Evolutionary conservation across 2,888 invertebrate species (phyloP).

Genomic region (Allolobophora icterica): DNA sequence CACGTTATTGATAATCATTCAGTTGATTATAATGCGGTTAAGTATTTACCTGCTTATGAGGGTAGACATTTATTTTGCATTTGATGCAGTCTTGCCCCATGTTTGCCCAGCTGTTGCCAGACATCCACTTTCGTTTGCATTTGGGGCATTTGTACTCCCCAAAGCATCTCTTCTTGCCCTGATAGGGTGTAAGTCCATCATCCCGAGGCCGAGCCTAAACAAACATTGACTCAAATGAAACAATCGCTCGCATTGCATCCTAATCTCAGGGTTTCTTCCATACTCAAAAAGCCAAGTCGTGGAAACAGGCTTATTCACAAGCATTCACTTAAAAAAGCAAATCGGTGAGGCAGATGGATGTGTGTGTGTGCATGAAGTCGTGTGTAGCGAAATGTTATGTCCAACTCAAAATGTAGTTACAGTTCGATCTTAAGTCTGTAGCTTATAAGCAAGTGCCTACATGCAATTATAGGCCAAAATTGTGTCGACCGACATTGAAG

Average conservation of each 20-base stretch:
- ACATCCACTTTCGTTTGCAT: constrained; percentile 91
- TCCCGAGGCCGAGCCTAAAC: constrained; percentile 23
- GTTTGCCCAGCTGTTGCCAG: constrained; percentile 89
- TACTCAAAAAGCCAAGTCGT: neutral
- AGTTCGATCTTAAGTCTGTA: too few species aligned
- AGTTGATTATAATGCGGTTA: too few species aligned
- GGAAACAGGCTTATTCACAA: neutral
- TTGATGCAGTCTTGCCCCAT: constrained; percentile 89
- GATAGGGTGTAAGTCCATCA: constrained; percentile 76
- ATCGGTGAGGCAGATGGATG: neutral
- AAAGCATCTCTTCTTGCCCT: constrained; percentile 88
- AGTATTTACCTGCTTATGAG: constrained; percentile 68
- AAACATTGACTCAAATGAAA: neutral
- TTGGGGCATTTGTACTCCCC: constrained; percentile 90
- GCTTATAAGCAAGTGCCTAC: too few species aligned
- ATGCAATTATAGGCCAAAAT: too few species aligned
- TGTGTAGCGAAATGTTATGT: too few species aligned
- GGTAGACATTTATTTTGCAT: constrained; percentile 84
- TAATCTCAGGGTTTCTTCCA: neutral
- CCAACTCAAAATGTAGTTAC: too few species aligned
- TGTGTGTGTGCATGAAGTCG: neutral
- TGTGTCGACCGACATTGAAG: too few species aligned
- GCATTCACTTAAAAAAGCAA: neutral
- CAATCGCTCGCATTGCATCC: neutral
- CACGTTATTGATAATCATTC: neutral